These are phyloP conservation scores for Prorops nasuta DNA, from an alignment of 1,140 invertebrate species.

Conservation along the genomic window DNA sequence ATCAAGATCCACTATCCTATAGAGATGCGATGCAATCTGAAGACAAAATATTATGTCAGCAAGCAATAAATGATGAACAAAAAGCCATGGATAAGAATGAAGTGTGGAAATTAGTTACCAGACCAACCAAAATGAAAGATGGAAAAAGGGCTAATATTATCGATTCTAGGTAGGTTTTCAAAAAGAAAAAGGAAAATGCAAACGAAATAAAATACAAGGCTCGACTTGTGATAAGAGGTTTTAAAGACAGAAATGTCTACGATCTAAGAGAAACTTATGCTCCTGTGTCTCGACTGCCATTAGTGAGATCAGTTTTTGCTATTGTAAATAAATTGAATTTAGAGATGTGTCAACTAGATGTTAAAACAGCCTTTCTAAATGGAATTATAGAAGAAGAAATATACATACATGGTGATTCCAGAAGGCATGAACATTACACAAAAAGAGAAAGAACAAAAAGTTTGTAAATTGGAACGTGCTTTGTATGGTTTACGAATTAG, in stretches of 20 bases:
- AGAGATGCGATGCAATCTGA: neutral
- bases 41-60: neutral
- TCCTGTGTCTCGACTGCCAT: slow-evolving; percentile 24
- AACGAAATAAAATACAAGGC: neutral
- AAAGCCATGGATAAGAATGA: slow-evolving; percentile 1
- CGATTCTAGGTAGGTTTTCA: slow-evolving; percentile 6
- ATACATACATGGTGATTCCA: slow-evolving; percentile 42
- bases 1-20: neutral
- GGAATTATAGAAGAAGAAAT: neutral
- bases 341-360: slow-evolving; percentile 34
- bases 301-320: slow-evolving; percentile 24
- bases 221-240: slow-evolving; percentile 2
- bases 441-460: neutral
- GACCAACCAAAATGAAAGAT: neutral
- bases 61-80: slow-evolving; percentile 2
- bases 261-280: slow-evolving; percentile 3
- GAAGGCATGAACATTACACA: slow-evolving; percentile 12
- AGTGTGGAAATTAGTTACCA: slow-evolving; percentile 4
- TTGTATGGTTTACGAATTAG: slow-evolving; percentile 36
- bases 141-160: neutral
- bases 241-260: neutral
- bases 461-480: slow-evolving; percentile 22
- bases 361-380: slow-evolving; percentile 26
- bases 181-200: neutral
- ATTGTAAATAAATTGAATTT: slow-evolving; percentile 14